These are phyloP conservation scores for Myiagra hebetior DNA, from an alignment of 2,113 vertebrate species.

Conservation along the genomic window DNA sequence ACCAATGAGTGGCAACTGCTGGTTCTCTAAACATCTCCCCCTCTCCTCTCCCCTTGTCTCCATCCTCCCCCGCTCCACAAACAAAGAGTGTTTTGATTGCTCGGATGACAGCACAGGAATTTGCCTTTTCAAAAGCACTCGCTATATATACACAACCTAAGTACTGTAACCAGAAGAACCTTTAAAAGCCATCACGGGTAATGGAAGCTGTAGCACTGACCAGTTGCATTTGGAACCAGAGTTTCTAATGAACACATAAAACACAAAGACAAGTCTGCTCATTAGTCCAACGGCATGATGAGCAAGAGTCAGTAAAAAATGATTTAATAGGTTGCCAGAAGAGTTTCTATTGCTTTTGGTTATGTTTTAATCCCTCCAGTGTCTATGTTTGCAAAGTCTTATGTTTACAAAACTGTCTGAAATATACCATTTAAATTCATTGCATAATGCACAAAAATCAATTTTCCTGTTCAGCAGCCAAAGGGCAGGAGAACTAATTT, in stretches of 20 bases:
- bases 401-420: slow-evolving; percentile 39
- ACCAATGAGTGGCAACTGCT: not conserved
- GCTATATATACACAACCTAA: not conserved
- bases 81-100: slow-evolving; percentile 53
- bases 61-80: not conserved
- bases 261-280: not conserved
- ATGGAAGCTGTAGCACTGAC: not conserved
- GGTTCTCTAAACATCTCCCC: not conserved
- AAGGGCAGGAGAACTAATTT: slow-evolving; percentile 43
- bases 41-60: not conserved
- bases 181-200: not conserved
- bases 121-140: slow-evolving; percentile 29
- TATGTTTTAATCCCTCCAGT: not conserved
- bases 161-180: not conserved
- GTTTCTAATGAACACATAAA: not conserved
- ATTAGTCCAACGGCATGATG: not conserved
- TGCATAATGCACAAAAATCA: slow-evolving; percentile 32
- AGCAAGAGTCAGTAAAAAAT: slow-evolving; percentile 1
- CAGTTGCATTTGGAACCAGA: not conserved
- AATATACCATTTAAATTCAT: slow-evolving; percentile 43
- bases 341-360: not conserved
- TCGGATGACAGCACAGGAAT: slow-evolving; percentile 57
- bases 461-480: slow-evolving; percentile 46
- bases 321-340: not conserved
- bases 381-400: not conserved